Conservation (phyloP, 2,888 invertebrate genomes). For the Drosophila rubida region DNA sequence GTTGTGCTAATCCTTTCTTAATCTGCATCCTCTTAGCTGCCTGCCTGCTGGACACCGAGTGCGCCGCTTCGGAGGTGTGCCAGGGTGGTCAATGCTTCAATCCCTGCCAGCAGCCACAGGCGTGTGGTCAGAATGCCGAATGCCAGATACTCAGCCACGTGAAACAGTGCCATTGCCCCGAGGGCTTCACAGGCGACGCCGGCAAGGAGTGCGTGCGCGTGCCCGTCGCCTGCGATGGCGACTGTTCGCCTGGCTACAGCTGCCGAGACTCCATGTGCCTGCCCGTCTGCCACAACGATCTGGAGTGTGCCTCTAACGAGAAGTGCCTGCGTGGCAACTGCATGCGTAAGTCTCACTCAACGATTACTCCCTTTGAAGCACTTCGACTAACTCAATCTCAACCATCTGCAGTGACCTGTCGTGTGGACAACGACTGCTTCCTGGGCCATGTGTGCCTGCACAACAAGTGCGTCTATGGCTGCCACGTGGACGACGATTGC, state of each 20-base stretch:
- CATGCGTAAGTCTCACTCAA: constrained; percentile 87
- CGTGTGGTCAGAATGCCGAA: constrained; percentile 93
- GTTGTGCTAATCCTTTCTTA: constrained; percentile 19
- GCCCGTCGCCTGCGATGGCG: constrained; percentile 91
- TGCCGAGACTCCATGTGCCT: constrained; percentile 94
- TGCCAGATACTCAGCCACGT: constrained; percentile 90
- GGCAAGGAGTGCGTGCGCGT: constrained; percentile 94
- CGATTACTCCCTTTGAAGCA: background rate
- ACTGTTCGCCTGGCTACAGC: constrained; percentile 89
- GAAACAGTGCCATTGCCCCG: constrained; percentile 93
- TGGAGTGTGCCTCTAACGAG: constrained; percentile 95
- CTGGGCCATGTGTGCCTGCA: constrained; percentile 94
- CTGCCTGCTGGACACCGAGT: constrained; percentile 92
- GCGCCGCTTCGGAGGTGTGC: constrained; percentile 91
- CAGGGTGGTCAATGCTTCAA: constrained; percentile 92
- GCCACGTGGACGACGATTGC: constrained; percentile 94
- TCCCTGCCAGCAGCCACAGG: constrained; percentile 90
- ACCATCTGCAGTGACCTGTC: constrained; percentile 89
- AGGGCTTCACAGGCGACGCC: constrained; percentile 93
- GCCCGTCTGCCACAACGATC: constrained; percentile 90
- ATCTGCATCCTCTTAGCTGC: constrained; percentile 86
- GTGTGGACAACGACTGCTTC: constrained; percentile 96
- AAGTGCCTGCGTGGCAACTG: constrained; percentile 93
- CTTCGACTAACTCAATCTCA: background rate
- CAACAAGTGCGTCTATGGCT: constrained; percentile 94